Evolutionary conservation across 2,888 invertebrate genomes (phyloP).

Genomic region (Dilophus febrilis): DNA sequence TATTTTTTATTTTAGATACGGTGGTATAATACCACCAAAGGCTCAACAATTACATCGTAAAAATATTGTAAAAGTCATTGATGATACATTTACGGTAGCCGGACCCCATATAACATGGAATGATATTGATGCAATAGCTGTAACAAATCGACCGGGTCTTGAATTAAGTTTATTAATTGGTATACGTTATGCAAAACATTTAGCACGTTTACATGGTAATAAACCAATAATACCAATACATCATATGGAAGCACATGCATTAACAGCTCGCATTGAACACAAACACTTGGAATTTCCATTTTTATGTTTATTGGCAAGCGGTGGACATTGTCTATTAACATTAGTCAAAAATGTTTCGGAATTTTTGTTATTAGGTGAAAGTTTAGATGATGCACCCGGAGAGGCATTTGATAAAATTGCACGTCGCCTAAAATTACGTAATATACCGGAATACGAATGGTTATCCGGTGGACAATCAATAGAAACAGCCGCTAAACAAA

Average conservation of each 20-base stretch:
- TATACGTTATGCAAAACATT: slow-evolving; percentile 59
- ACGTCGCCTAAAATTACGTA: slow-evolving; percentile 63
- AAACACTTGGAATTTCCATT: slow-evolving; percentile 45
- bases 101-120: slow-evolving; percentile 38
- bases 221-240: slow-evolving; percentile 90
- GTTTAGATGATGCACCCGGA: slow-evolving; percentile 77
- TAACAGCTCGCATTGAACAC: slow-evolving; percentile 63
- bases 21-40: slow-evolving; percentile 79
- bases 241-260: slow-evolving; percentile 98
- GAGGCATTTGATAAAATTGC: slow-evolving; percentile 90
- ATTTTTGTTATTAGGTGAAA: slow-evolving; percentile 64
- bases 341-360: slow-evolving; percentile 55
- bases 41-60: slow-evolving; percentile 66
- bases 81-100: slow-evolving; percentile 36
- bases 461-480: slow-evolving; percentile 74
- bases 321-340: slow-evolving; percentile 76
- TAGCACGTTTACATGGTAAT: slow-evolving; percentile 42
- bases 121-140: slow-evolving; percentile 73
- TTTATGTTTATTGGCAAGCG: slow-evolving; percentile 76
- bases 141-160: slow-evolving; percentile 70
- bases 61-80: slow-evolving; percentile 58
- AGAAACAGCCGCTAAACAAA: slow-evolving; percentile 56
- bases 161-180: slow-evolving; percentile 46
- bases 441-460: slow-evolving; percentile 52
- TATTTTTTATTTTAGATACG: slow-evolving; percentile 23